Conservation (phyloP, 2,797 vertebrate species). For the Morelia viridis region DNA sequence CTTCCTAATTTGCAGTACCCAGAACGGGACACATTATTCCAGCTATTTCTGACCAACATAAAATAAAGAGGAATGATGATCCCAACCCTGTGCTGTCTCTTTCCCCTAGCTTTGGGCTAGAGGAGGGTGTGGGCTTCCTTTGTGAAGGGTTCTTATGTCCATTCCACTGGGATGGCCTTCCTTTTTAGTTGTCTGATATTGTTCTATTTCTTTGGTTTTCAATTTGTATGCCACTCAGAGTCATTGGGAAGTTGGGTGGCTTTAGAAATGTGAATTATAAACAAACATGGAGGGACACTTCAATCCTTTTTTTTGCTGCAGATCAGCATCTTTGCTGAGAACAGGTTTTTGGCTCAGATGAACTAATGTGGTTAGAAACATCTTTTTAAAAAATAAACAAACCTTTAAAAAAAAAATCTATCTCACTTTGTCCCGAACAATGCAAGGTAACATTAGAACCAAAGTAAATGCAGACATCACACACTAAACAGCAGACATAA, state of each 20-base stretch:
- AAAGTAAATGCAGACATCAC: neutral
- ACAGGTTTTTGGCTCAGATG: fast-evolving
- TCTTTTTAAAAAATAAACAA: neutral
- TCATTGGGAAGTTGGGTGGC: neutral
- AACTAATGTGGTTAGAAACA: neutral
- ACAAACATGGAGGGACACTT: neutral
- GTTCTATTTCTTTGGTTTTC: neutral
- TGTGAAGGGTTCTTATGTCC: neutral
- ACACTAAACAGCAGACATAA: neutral
- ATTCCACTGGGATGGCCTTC: neutral
- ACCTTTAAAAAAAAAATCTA: neutral
- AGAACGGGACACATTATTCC: neutral
- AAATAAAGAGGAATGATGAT: neutral
- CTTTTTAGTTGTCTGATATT: neutral
- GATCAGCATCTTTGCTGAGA: neutral
- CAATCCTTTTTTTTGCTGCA: fast-evolving
- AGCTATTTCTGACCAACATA: neutral
- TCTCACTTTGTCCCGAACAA: neutral
- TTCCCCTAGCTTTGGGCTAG: neutral
- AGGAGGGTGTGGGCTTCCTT: neutral
- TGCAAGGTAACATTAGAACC: neutral
- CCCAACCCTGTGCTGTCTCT: neutral
- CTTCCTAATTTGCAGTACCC: neutral
- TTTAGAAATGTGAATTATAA: neutral
- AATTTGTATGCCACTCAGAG: neutral